Evolutionary conservation across 2,888 invertebrate genomes (phyloP), one percentile per base, ranked within the genome.

Genomic region (Eupithecia exiguata): DNA sequence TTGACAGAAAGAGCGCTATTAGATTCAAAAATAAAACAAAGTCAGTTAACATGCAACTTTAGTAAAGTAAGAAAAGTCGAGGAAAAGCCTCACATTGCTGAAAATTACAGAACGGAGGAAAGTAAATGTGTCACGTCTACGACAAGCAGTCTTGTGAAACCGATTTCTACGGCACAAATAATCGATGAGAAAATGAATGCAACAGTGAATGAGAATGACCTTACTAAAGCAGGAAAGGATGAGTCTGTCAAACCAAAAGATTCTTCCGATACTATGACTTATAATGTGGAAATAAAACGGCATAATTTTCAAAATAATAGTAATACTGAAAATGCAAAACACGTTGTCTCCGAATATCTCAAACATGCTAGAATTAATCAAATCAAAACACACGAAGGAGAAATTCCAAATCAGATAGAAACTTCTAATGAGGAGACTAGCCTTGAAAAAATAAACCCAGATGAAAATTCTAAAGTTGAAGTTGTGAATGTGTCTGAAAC

Each of bases 11-110:
- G 96, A 84, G 96, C 97, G 21, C 91, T 97, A 68, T 95, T 96
- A 84, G 96, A 97, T 85, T 95, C 96, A 58, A 96, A 96, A 88
- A 96, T 97, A 75, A 97, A 97, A 87, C 96, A 96, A 86, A 96
- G 96, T 79, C 96, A 96, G 85, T 88, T 94, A 71, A 90, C 92
- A 63, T 86, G 89, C 74, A 91, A 83, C 77, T 84, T 90, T 77
- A 89, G 86, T 76, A 93, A 91, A 88, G 78, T 88, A 75, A 90
- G 88, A 77, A 94, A 93, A 85, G 79, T 89, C 30, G 93, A 93
- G 40, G 92, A 92, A 78, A 89, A 88, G 68, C 78, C 88, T n/a
- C 81, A 85, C 21, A 88, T 84, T 67, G 81, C 82, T 14, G 91
- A 92, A 78, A 88, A 84, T 68, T 85, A 84, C 72, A 84, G 78